These are phyloP conservation scores for Crioceris asparagi DNA, from an alignment of 2,888 invertebrate species.

Conservation along the genomic window DNA sequence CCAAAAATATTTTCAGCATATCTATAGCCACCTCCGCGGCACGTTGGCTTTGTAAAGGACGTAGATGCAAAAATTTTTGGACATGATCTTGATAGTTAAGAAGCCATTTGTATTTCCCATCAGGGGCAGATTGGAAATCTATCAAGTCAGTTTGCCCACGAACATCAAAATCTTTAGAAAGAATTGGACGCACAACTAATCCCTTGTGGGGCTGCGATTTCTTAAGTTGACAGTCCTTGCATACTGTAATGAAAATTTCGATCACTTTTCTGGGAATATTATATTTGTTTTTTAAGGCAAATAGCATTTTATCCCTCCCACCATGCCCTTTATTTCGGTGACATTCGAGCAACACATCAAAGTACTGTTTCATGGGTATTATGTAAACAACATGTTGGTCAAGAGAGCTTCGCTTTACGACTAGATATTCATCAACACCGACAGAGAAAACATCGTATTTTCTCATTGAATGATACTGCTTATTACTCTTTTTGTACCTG, in stretches of 20 bases:
- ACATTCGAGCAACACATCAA: not conserved
- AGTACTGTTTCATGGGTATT: not conserved
- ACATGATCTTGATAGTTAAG: conserved; percentile 14
- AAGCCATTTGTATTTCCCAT: conserved; percentile 14
- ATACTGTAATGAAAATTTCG: not conserved
- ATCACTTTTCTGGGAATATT: not conserved
- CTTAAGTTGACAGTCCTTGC: conserved; percentile 1
- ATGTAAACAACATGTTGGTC: not conserved
- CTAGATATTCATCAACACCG: not conserved
- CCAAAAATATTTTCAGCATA: conserved; percentile 15
- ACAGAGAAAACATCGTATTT: conserved; percentile 9
- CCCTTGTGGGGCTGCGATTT: not conserved
- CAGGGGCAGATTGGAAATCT: conserved; percentile 12
- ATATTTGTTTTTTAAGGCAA: not conserved
- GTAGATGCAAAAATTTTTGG: conserved; percentile 13
- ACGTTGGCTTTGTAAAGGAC: conserved; percentile 10
- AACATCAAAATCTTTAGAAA: not conserved
- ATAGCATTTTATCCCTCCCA: conserved; percentile 1
- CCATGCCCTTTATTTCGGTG: not conserved
- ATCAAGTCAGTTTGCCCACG: conserved; percentile 12
- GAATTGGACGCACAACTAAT: not conserved
- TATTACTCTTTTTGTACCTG: conserved; percentile 3
- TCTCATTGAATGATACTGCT: conserved; percentile 9
- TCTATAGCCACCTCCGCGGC: conserved; percentile 9
- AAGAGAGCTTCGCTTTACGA: not conserved